Evolutionary conservation across 2,888 invertebrate species (phyloP).

Genomic region (Bombylius discolor): DNA sequence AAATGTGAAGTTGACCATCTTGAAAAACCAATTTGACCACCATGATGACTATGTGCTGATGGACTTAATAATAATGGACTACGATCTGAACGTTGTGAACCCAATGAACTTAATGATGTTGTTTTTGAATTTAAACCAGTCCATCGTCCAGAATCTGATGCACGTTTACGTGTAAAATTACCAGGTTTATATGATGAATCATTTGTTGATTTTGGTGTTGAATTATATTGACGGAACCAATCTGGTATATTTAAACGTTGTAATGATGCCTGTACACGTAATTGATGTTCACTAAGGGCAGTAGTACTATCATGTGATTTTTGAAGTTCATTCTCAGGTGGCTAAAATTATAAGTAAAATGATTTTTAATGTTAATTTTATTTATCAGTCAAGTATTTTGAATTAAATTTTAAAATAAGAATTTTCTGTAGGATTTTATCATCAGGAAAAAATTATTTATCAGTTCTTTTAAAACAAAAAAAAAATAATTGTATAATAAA

Average conservation of each 20-base stretch:
- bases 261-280: conserved; percentile 82
- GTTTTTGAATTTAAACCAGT: conserved; percentile 70
- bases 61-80: conserved; percentile 36
- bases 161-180: conserved; percentile 67
- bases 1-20: conserved; percentile 64
- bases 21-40: conserved; percentile 29
- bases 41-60: conserved; percentile 37
- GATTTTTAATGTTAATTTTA: no score
- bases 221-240: conserved; percentile 60
- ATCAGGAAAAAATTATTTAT: neutral
- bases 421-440: no score
- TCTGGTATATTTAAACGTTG: conserved; percentile 91
- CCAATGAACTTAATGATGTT: conserved; percentile 68
- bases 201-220: conserved; percentile 18
- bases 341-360: conserved; percentile 41
- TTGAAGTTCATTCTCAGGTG: conserved; percentile 88
- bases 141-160: conserved; percentile 50
- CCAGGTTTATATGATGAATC: conserved; percentile 46
- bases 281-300: conserved; percentile 81
- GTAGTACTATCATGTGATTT: conserved; percentile 50
- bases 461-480: neutral
- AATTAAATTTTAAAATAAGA: no score
- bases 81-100: conserved; percentile 38
- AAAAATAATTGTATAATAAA: neutral
- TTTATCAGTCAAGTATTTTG: no score